Evolutionary conservation across 2,888 invertebrate species (phyloP), one percentile per base, ranked within the genome.

Genomic region (Craniophora ligustri): DNA sequence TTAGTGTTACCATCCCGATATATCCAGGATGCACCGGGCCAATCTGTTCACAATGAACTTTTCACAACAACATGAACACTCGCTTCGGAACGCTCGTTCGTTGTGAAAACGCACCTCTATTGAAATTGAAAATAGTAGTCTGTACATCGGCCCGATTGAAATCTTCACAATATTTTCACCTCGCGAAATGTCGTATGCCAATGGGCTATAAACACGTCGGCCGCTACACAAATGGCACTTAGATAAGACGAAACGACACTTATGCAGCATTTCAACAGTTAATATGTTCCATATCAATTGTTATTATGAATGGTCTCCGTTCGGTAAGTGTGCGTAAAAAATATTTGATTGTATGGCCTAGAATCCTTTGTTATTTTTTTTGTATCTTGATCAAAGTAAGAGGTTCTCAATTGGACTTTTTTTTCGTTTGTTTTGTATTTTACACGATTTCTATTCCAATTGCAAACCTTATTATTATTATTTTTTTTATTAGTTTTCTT

Each of bases 211-310:
- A 85, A 84, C 51, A 58, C 67, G 59, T 67, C 51, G 71, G 53
- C 41, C 77, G 72, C 76, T 78, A 65, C 64, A 60, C 68, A 80
- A 84, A 66, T 77, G 78, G 76, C 70, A 71, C 65, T 70, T 69
- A 75, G 81, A 83, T 85, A 84, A 79, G 72, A 63, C 64, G 49
- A 65, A 82, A 81, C 64, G 78, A 72, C 70, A 67, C 60, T 60
- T 73, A 48, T 47, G 70, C 51, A 78, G 73, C 79, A 76, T 67
- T 79, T 70, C 49, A 68, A 40, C 57, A 47, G 56, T 65, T 63
- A 62, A 67, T 59, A 61, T 23, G 30, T 62, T 19, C 39, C 36
- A 50, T 53, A 55, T 63, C 58, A 57, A 60, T 62, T 63, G 38
- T 49, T 62, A 62, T 62, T 68, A 56, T 58, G 32, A 41, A 31